Conservation (phyloP, 2,888 invertebrate genomes). For the Molorchus minor region DNA sequence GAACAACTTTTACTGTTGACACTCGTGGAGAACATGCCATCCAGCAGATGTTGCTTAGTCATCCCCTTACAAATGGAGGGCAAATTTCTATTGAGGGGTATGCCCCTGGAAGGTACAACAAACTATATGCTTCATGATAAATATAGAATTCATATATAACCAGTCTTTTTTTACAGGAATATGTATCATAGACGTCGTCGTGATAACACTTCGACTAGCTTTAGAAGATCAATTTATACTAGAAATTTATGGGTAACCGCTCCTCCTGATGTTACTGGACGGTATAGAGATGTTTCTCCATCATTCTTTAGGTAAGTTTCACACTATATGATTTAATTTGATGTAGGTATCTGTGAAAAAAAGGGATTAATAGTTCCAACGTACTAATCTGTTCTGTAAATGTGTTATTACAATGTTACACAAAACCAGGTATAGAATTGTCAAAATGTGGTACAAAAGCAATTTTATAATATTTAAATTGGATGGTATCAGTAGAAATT, state of each 20-base stretch:
- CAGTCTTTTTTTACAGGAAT: constrained; percentile 23
- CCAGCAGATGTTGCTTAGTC: constrained; percentile 67
- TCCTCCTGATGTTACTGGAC: constrained; percentile 74
- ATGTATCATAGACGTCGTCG: constrained; percentile 41
- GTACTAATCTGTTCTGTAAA: too few relatives aligned
- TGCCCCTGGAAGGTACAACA: constrained; percentile 43
- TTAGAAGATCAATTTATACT: constrained; percentile 78
- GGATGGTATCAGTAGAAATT: too few relatives aligned
- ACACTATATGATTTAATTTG: too few relatives aligned
- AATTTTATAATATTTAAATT: too few relatives aligned
- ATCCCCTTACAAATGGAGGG: constrained; percentile 56
- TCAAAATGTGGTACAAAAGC: too few relatives aligned
- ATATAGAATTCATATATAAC: too few relatives aligned
- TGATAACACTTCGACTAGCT: constrained; percentile 59
- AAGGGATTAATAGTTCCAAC: too few relatives aligned
- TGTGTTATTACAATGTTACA: too few relatives aligned
- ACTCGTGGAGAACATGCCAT: constrained; percentile 70
- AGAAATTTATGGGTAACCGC: constrained; percentile 79
- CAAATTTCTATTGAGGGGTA: constrained; percentile 48
- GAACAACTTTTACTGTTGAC: constrained; percentile 75
- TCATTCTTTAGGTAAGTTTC: constrained; percentile 74
- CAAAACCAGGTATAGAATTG: too few relatives aligned
- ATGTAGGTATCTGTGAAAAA: too few relatives aligned
- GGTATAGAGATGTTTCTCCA: constrained; percentile 78
- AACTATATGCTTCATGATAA: background rate